These are phyloP conservation scores for Philopotamus ludificatus DNA, from an alignment of 1,140 invertebrate genomes.

Conservation along the genomic window DNA sequence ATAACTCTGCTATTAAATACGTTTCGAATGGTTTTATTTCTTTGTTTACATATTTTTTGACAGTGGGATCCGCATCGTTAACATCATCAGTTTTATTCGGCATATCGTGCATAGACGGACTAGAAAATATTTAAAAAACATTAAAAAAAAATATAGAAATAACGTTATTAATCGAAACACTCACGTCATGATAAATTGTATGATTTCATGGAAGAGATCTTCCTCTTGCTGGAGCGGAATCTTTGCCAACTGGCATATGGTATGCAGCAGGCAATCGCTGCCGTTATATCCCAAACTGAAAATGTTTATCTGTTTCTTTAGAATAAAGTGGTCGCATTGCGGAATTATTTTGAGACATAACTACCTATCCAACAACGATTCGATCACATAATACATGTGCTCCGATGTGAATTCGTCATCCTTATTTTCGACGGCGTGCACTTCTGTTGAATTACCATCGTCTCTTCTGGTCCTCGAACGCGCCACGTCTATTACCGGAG, in stretches of 20 bases:
- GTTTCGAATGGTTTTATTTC: constrained; percentile 23
- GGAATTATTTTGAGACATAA: too few species aligned
- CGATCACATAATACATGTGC: constrained; percentile 32
- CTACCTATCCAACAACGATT: constrained; percentile 26
- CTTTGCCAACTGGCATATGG: constrained; percentile 49
- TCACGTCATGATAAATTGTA: constrained; percentile 51
- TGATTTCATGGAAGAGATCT: constrained; percentile 52
- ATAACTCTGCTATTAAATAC: constrained; percentile 28
- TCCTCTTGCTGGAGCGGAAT: constrained; percentile 50
- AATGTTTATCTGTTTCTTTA: constrained; percentile 13
- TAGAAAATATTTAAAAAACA: constrained; percentile 17
- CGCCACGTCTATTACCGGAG: constrained; percentile 45
- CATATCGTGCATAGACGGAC: constrained; percentile 32
- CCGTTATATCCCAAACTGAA: constrained; percentile 51
- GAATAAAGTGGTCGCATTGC: too few species aligned
- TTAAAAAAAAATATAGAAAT: neutral
- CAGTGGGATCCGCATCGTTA: neutral
- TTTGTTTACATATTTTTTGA: neutral
- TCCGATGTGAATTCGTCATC: constrained; percentile 23
- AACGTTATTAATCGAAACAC: constrained; percentile 7
- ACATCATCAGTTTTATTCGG: neutral
- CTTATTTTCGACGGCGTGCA: constrained; percentile 17
- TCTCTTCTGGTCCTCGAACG: constrained; percentile 34
- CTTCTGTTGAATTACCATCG: constrained; percentile 16
- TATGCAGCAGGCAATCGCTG: constrained; percentile 46